Percentiles rank a stretch among this genome's conserved stretches.
These are phyloP conservation scores for Rhinogobio ventralis DNA, from an alignment of 2,797 vertebrate genomes.

Conservation along the genomic window DNA sequence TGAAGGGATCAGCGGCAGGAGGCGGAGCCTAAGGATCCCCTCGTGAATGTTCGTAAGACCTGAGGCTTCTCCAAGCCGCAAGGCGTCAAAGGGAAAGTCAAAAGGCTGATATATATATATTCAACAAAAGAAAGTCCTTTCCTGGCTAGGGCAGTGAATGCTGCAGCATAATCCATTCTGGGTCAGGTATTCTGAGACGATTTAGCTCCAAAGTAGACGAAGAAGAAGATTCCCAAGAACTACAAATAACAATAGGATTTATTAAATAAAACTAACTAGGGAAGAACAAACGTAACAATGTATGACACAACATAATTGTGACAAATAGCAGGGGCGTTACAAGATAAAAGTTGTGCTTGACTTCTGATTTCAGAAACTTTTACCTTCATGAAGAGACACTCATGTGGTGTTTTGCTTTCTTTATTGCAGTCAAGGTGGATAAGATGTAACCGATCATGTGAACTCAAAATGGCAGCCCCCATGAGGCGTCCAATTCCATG, in stretches of 20 bases:
- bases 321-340: neutral
- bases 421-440: neutral
- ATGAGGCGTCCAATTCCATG: neutral
- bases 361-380: neutral
- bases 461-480: neutral
- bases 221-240: no score
- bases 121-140: no score
- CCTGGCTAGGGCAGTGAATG: no score
- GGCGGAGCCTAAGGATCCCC: neutral
- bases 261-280: no score
- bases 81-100: neutral
- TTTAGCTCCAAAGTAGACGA: no score
- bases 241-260: no score
- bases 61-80: neutral
- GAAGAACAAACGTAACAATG: no score
- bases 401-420: neutral
- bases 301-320: no score
- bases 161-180: no score
- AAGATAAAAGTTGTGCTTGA: neutral
- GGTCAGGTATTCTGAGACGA: no score
- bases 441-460: neutral
- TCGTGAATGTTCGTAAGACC: neutral
- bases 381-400: neutral
- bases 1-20: neutral
- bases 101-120: no score